These are phyloP conservation scores for Steromphala cineraria DNA, from an alignment of 2,888 invertebrate genomes.

Conservation along the genomic window DNA sequence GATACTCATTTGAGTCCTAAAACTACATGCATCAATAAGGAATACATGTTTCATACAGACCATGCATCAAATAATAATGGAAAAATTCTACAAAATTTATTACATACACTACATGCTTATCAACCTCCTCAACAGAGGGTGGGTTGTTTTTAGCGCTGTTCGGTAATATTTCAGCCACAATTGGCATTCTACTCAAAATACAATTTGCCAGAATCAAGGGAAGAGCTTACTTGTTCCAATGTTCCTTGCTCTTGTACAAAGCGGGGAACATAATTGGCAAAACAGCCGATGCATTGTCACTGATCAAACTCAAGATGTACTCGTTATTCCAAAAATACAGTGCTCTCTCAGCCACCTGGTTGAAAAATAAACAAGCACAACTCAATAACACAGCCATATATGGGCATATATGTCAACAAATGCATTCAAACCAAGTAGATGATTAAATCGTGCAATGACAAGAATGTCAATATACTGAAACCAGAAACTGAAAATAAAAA, in stretches of 20 bases:
- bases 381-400: not conserved
- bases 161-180: too few species aligned
- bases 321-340: slow-evolving; percentile 99
- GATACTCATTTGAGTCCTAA: too few species aligned
- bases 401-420: not conserved
- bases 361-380: not conserved
- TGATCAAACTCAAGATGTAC: slow-evolving; percentile 99
- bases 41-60: too few species aligned
- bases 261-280: slow-evolving; percentile 99
- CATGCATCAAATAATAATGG: too few species aligned
- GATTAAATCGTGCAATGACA: not conserved
- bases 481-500: not conserved
- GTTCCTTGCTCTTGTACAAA: slow-evolving; percentile 98
- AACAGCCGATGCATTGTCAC: slow-evolving; percentile 97
- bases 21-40: too few species aligned
- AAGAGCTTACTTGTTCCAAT: slow-evolving; percentile 91
- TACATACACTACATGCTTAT: too few species aligned
- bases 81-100: too few species aligned
- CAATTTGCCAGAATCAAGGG: too few species aligned
- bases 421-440: not conserved
- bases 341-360: slow-evolving; percentile 97
- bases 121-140: too few species aligned
- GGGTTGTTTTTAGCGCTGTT: too few species aligned
- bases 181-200: too few species aligned
- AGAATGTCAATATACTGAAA: not conserved